phyloP scores from a whole-genome alignment of 2,113 vertebrate species.

The Pseudolaguvia tuberculata region DNA sequence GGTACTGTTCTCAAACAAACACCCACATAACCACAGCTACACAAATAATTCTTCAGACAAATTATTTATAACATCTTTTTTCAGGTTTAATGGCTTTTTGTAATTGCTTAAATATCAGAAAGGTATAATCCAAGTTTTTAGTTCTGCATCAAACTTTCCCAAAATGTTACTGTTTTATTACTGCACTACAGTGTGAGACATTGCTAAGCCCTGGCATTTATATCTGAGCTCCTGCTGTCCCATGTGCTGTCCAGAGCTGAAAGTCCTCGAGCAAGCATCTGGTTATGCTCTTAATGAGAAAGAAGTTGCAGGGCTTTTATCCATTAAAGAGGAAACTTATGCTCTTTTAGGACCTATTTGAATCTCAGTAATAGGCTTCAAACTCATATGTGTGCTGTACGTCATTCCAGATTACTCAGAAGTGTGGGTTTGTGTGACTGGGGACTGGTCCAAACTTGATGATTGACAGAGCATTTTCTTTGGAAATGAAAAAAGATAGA shows the following conservation, averaged over 20 bases:
- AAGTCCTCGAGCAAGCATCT: slow-evolving; percentile 31
- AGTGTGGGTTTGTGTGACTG: not conserved
- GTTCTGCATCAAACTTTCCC: not conserved
- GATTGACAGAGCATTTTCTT: not conserved
- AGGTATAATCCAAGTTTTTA: not conserved
- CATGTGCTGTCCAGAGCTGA: slow-evolving; percentile 9
- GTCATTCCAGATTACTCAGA: not conserved
- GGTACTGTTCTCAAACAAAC: not conserved
- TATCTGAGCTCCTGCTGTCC: slow-evolving; percentile 6
- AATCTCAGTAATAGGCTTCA: slow-evolving; percentile 4
- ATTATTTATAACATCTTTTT: not conserved
- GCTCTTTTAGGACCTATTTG: slow-evolving; percentile 7
- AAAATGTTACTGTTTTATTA: not conserved
- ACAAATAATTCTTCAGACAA: not conserved
- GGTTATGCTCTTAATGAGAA: slow-evolving; percentile 22
- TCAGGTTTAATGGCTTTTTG: not conserved
- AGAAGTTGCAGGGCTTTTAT: slow-evolving; percentile 11
- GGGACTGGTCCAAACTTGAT: not conserved
- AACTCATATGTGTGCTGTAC: not conserved
- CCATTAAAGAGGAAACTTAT: slow-evolving; percentile 7
- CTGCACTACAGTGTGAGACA: not conserved
- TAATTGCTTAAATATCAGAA: not conserved
- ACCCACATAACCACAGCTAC: not conserved
- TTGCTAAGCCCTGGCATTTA: not conserved
- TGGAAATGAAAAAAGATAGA: not conserved